Conservation (phyloP, 2,888 invertebrate genomes). For the Athalia rosae region DNA sequence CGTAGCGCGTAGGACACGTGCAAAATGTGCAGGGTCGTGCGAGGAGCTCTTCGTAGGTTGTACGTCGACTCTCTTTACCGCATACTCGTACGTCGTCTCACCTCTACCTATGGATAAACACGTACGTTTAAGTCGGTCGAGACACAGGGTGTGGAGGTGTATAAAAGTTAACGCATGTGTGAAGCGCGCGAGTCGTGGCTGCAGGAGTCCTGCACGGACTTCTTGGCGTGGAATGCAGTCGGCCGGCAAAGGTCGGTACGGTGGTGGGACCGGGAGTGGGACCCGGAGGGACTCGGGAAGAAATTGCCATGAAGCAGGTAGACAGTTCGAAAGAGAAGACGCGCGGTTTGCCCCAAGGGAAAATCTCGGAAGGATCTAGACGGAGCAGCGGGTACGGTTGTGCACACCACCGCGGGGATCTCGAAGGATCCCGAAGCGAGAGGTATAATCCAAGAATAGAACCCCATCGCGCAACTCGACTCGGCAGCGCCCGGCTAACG, state of each 20-base stretch:
- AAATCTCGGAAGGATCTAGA: constrained; percentile 38
- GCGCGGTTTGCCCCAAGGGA: constrained; percentile 5
- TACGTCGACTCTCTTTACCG: no score
- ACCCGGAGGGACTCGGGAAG: constrained; percentile 56
- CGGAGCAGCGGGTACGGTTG: neutral
- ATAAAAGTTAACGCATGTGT: constrained; percentile 24
- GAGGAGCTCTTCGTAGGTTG: no score
- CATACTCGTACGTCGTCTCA: no score
- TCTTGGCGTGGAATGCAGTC: constrained; percentile 56
- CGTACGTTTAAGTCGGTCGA: constrained; percentile 14
- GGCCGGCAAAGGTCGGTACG: constrained; percentile 52
- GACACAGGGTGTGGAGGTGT: constrained; percentile 22
- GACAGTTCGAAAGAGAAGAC: constrained; percentile 46
- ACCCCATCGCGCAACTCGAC: no score
- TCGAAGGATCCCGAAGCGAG: constrained; percentile 12
- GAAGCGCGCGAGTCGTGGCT: neutral
- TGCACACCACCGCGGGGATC: constrained; percentile 25
- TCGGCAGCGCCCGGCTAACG: no score
- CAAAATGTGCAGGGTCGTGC: no score
- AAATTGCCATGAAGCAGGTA: constrained; percentile 54
- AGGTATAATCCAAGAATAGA: constrained; percentile 13
- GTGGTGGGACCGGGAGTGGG: constrained; percentile 41
- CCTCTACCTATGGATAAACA: constrained; percentile 9
- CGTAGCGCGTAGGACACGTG: no score
- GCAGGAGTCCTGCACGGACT: constrained; percentile 38